Base-by-base conservation (phyloP, 2,113 vertebrate genomes). In the Nibea coibor region DNA sequence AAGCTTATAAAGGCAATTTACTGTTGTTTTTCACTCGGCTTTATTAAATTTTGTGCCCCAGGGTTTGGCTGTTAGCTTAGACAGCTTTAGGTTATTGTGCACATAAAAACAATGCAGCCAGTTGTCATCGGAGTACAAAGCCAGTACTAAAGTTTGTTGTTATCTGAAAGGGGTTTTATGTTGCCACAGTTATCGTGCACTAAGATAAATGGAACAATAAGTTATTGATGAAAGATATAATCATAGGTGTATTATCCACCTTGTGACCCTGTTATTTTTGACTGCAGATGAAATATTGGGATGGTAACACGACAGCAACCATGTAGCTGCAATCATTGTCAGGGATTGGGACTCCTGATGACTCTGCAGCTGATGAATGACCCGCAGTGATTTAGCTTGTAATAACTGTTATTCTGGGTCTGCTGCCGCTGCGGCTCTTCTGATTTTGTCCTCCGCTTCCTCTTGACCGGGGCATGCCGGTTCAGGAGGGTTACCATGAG, bases 1-100 rank as follows among this genome's bases (percentile, higher is more conserved):
- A 2, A 74, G 89, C 86, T 81, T 90, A 83, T 82, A 87, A 82
- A 85, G 42, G 75, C 78, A 92, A 91, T 91, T 89, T 91, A 92
- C 70, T 80, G 75, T 86, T 91, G 78, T 85, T 91, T 91, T 90
- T 80, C 51, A 56, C 59, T 72, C 69, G 11, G 82, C 81, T 71
- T 88, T 91, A 87, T 89, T 84, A 84, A 53, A 83, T 89, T 64
- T 75, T 66, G 51, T 57, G 80, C 78, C 77, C 59, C 47, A 74
- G 83, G 80, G 80, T 80, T 80, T 74, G 35, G 77, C 45, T 84
- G 80, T 81, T 88, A 75, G 57, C 72, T 88, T 39, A 78, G 73
- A 84, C 78, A 76, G 84, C 78, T 85, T 81, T 62, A 83, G 72
- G 80, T 88, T 92, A 89, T 90, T 84, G 87, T 70, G 81, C 82